Evolutionary conservation across 2,113 vertebrate genomes (phyloP).

Genomic region (Calypte anna): DNA sequence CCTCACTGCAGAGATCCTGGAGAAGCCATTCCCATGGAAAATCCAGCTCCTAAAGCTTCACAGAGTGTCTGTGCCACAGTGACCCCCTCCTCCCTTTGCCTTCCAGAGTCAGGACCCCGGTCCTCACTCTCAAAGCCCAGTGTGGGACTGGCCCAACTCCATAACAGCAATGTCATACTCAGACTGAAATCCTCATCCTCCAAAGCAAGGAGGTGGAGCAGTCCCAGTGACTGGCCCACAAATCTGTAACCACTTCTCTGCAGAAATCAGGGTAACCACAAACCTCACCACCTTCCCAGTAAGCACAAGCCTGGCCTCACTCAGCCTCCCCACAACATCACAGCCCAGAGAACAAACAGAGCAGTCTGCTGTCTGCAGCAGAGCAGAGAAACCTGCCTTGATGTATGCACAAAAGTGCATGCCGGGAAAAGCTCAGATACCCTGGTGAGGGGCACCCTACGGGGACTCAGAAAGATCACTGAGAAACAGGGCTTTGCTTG

Average conservation of each 20-base stretch:
- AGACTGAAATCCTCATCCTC: neutral
- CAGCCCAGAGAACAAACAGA: neutral
- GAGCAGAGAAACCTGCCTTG: conserved; percentile 31
- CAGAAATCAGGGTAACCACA: conserved; percentile 4
- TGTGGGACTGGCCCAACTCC: neutral
- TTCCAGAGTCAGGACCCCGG: neutral
- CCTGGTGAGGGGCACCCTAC: conserved; percentile 45
- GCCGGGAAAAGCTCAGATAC: conserved; percentile 24
- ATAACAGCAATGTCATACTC: neutral
- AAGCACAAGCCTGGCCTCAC: neutral
- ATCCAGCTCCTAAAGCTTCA: neutral
- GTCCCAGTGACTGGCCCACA: neutral
- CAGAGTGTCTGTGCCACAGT: neutral
- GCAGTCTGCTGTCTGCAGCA: neutral
- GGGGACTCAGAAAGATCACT: conserved; percentile 24
- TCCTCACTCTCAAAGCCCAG: neutral
- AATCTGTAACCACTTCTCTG: neutral
- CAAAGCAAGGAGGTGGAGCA: neutral
- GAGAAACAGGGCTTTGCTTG: neutral
- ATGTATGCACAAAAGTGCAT: conserved; percentile 22
- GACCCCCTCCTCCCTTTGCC: neutral
- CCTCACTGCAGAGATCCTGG: neutral
- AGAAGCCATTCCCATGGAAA: neutral
- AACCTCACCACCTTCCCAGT: neutral
- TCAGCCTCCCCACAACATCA: neutral